Base-by-base conservation (phyloP, 2,888 invertebrate species). In the Beris chalybata region DNA sequence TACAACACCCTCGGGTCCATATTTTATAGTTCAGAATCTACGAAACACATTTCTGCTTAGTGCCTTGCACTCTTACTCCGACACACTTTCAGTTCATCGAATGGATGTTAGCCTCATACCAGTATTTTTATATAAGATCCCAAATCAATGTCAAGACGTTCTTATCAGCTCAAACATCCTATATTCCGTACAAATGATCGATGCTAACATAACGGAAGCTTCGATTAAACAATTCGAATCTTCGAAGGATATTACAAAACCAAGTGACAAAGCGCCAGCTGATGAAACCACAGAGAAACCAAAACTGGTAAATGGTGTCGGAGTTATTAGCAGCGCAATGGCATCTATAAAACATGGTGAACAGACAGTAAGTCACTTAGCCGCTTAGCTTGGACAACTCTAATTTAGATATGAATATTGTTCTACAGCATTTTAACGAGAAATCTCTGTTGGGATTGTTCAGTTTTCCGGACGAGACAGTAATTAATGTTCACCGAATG, bases 111-210 rank as follows among this genome's bases (percentile, higher is more conserved):
- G 86, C 73, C 82, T 86, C 66, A 85, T 86, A 68, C 89, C 90
- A 11, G 78, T 89, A 66, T 88, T 86, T 77, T 83, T 88, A 56
- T 88, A 90, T 76, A 89, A 88, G 79, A 81, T 91, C 72, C 87
- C 88, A 50, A 81, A 84, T 47, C 83, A 85, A 65, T 86, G 86
- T 73, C 81, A 83, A 72, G 84, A 85, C 70, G 81, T 89, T 72
- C 78, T 90, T 68, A 82, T 90, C 59, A 87, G 89, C 32, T 89
- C 89, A 74, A 85, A 85, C 73, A 82, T 91, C 70, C 85, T 90
- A 73, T 90, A 87, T 75, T 82, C 86, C 29, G 77, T 79, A 71
- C 79, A 80, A 72, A 76, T 78, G 54, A 82, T 85, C 54, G 84
- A 86, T 29, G n/a, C 30, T 30, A 22, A 50, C 13, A 6, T 30